These are phyloP conservation scores for Drosophila lini DNA, from an alignment of 1,140 invertebrate genomes.

Conservation along the genomic window DNA sequence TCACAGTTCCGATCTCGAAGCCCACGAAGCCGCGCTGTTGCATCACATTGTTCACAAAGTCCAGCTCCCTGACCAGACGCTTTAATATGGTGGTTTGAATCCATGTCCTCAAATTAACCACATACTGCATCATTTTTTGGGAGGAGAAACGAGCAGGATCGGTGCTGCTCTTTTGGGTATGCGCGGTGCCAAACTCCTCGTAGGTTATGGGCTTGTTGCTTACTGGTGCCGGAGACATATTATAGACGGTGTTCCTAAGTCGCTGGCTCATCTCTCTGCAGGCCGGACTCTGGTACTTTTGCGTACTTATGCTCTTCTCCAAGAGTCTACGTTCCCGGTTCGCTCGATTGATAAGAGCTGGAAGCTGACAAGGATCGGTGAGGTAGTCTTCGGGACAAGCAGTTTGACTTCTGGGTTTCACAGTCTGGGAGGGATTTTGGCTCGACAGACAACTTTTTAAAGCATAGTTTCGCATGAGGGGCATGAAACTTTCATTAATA, in stretches of 20 bases:
- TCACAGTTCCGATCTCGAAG: slow-evolving; percentile 88
- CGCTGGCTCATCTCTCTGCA: slow-evolving; percentile 11
- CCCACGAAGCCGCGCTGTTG: slow-evolving; percentile 88
- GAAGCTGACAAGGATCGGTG: slow-evolving; percentile 1
- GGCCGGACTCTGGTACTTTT: slow-evolving; percentile 44
- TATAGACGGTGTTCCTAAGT: slow-evolving; percentile 68
- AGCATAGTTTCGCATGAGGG: not conserved
- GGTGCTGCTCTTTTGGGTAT: not conserved
- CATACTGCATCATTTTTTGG: slow-evolving; percentile 68
- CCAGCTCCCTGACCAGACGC: slow-evolving; percentile 89
- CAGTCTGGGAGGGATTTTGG: not conserved
- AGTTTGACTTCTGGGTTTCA: not conserved
- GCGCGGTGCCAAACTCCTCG: slow-evolving; percentile 59
- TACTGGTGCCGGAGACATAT: slow-evolving; percentile 60
- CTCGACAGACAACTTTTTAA: too few relatives aligned
- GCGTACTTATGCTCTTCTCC: not conserved
- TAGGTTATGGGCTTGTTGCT: slow-evolving; percentile 58
- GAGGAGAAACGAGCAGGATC: slow-evolving; percentile 56
- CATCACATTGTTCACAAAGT: slow-evolving; percentile 88
- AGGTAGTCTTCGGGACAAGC: not conserved
- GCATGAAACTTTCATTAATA: not conserved
- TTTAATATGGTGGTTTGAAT: slow-evolving; percentile 90
- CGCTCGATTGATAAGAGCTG: not conserved
- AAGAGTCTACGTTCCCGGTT: slow-evolving; percentile 15
- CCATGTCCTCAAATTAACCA: slow-evolving; percentile 86